Evolutionary conservation across 37 sponge, comb jelly and placozoan species (phyloP), one percentile per base, ranked within the genome.

Genomic region (Crambe crambe): DNA sequence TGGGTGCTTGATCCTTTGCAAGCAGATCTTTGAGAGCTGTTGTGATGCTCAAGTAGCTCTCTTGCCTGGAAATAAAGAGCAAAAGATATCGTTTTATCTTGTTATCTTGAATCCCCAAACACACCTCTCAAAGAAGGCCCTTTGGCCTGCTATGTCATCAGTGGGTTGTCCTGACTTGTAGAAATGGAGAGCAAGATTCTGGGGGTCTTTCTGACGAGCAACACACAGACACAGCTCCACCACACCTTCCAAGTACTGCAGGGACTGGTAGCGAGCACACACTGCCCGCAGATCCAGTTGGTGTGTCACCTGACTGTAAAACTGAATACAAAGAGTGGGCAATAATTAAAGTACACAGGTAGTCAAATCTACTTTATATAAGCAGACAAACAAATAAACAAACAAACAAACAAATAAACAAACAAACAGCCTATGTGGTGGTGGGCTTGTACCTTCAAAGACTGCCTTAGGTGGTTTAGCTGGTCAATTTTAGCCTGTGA

Each of bases 201-300:
- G 78, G 25, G 88, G 86, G 73, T 97, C 98, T 31, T 54, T 69
- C 18, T 90, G 80, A 35, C 34, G 22, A 3, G 96, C 98, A 0
- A 91, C 67, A 74, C 91, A 85, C 34, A 95, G 81, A 74, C 83
- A 73, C 56, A 97, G 74, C 69, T 97, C 94, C 67, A 97, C 87
- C 36, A 97, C 73, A 0, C 96, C 98, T 22, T 83, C 84, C 61
- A 83, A 80, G 71, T 80, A 95, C 62, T 68, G 79, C 27, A 78
- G 74, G 1, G 61, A 21, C 37, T 70, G 71, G 79, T 89, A 97
- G 69, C 88, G 83, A 54, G 61, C 62, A 31, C 93, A 93, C 37
- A 95, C 86, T 1, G 75, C 37, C 17, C 93, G 10, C 21, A 97
- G 85, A 70, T 76, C 56, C 18, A 97, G 69, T 63, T 85, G 85